Conservation (phyloP, 2,797 vertebrate genomes). For the Cuculus canorus region DNA sequence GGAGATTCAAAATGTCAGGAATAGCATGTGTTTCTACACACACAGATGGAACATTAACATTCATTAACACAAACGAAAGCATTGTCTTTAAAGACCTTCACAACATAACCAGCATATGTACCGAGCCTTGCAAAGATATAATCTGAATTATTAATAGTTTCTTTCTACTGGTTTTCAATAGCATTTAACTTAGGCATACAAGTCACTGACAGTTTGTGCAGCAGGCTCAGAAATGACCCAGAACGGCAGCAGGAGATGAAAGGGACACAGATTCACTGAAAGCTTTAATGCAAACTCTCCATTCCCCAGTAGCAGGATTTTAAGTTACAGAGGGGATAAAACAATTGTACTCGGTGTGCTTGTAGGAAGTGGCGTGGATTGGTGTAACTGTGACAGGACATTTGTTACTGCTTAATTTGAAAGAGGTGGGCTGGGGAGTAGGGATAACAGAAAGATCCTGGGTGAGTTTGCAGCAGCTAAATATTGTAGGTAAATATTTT, state of each 20-base stretch:
- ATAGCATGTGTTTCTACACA: not conserved
- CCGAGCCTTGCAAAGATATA: not conserved
- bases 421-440: not conserved
- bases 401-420: not conserved
- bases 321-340: not conserved
- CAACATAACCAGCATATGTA: not conserved
- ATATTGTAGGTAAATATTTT: not conserved
- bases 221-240: not conserved
- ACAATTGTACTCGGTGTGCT: not conserved
- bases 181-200: not conserved
- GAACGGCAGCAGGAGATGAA: not conserved
- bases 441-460: not conserved
- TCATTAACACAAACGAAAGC: not conserved
- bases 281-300: not conserved
- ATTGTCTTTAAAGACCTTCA: not conserved
- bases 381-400: not conserved
- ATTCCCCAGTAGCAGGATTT: not conserved
- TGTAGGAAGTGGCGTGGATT: not conserved
- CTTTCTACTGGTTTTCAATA: not conserved
- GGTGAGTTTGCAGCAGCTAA: not conserved
- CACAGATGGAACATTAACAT: not conserved
- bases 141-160: not conserved
- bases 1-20: not conserved
- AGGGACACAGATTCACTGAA: not conserved
- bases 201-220: not conserved